phyloP scores from a whole-genome alignment of 2,113 vertebrate genomes.

The Tychaedon coryphoeus region DNA sequence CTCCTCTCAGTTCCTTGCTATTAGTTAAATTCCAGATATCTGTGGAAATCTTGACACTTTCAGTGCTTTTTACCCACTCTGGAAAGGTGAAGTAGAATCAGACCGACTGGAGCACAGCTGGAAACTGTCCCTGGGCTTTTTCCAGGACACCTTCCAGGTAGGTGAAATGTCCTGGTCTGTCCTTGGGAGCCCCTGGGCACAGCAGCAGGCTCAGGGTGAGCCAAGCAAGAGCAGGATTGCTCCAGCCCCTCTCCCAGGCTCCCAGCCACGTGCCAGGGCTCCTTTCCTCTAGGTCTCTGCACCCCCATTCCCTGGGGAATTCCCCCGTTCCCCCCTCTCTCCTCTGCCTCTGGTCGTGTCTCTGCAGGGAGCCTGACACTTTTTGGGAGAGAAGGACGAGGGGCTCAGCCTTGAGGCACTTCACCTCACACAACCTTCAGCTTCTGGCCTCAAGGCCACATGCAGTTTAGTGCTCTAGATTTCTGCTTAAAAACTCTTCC shows the following conservation, averaged over 20 bases:
- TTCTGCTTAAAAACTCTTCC: neutral
- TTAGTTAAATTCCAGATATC: neutral
- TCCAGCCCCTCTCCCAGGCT: neutral
- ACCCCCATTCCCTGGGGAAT: neutral
- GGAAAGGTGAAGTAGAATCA: neutral
- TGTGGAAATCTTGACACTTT: fast-evolving
- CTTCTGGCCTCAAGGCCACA: neutral
- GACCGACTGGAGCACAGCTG: neutral
- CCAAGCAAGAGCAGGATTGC: neutral
- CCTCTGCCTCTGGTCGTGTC: neutral
- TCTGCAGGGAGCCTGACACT: neutral
- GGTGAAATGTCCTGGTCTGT: neutral
- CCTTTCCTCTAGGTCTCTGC: neutral
- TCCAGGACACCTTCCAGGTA: neutral
- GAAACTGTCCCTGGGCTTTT: neutral
- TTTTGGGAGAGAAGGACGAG: neutral
- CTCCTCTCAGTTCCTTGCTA: neutral
- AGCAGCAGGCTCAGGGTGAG: neutral
- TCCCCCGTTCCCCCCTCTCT: neutral
- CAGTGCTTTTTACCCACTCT: neutral
- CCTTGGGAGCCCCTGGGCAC: neutral
- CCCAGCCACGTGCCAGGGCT: fast-evolving
- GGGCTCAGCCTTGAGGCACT: neutral
- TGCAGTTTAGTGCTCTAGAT: neutral
- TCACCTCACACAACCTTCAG: neutral